Conservation (phyloP, 2,888 invertebrate species). For the Lottia scabra region DNA sequence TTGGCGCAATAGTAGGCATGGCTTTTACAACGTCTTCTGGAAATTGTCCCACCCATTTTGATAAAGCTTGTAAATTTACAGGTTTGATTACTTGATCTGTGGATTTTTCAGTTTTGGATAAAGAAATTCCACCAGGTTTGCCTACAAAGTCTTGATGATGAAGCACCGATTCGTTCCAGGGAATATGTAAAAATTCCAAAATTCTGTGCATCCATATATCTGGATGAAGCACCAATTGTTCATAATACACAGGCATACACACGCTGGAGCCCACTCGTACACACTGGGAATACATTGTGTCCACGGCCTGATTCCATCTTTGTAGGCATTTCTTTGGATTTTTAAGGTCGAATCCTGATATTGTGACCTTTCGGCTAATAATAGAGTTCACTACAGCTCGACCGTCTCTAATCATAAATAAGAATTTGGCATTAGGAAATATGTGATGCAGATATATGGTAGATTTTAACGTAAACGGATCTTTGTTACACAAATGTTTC, state of each 20-base stretch:
- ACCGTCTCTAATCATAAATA: conserved; percentile 98
- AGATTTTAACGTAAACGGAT: conserved; percentile 97
- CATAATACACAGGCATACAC: conserved; percentile 93
- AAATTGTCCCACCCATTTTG: conserved; percentile 72
- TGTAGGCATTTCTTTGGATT: conserved; percentile 92
- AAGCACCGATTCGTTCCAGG: conserved; percentile 94
- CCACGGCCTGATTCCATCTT: conserved; percentile 96
- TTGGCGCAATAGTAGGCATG: conserved; percentile 93
- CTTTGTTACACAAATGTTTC: conserved; percentile 96
- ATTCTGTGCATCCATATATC: conserved; percentile 88
- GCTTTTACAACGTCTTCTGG: conserved; percentile 88
- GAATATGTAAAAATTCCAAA: conserved; percentile 87
- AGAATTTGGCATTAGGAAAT: conserved; percentile 96
- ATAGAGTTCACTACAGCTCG: conserved; percentile 98
- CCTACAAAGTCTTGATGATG: conserved; percentile 98
- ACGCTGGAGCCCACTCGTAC: conserved; percentile 67
- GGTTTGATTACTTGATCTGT: conserved; percentile 99
- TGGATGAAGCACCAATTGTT: conserved; percentile 95
- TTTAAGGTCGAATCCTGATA: conserved; percentile 93
- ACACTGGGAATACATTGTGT: conserved; percentile 79
- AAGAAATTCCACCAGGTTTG: conserved; percentile 91
- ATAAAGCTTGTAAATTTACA: conserved; percentile 93
- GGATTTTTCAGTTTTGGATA: conserved; percentile 96
- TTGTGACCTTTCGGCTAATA: conserved; percentile 90
- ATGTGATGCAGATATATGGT: conserved; percentile 92